phyloP scores from a whole-genome alignment of 1,140 invertebrate genomes.

The Drosophila seguyi region DNA sequence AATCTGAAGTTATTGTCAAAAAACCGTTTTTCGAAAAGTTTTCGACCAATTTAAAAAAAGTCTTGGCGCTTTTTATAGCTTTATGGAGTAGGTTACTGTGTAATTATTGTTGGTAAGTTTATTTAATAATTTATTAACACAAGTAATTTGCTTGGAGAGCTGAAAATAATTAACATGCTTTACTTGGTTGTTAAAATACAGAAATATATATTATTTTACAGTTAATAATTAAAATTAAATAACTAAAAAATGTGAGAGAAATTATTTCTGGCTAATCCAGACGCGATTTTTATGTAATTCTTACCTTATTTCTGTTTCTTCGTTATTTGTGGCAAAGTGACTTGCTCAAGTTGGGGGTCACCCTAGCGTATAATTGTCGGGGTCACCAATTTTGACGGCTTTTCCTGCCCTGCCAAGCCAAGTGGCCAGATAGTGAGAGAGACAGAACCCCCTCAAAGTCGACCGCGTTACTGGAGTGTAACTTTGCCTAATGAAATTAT shows the following conservation, averaged over 20 bases:
- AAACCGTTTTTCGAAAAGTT: no score
- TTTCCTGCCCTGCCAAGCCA: constrained; percentile 28
- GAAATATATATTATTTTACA: no score
- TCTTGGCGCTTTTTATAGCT: no score
- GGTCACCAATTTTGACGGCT: constrained; percentile 50
- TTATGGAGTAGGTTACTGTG: no score
- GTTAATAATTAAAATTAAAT: neutral
- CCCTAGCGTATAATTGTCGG: constrained; percentile 44
- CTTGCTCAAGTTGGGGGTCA: constrained; percentile 24
- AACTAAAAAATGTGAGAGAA: constrained; percentile 13
- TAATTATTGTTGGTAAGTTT: neutral
- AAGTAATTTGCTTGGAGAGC: neutral
- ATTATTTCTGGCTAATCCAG: constrained; percentile 50
- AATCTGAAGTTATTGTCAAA: no score
- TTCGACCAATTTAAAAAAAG: no score
- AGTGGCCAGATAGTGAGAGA: constrained; percentile 28
- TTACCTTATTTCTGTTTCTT: neutral
- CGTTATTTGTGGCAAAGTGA: constrained; percentile 24
- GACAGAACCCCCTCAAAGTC: constrained; percentile 23
- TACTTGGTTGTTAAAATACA: no score
- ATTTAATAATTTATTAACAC: neutral
- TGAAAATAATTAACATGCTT: neutral
- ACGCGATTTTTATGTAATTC: constrained; percentile 31
- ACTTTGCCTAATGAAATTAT: constrained; percentile 63
- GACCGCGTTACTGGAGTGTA: constrained; percentile 58